Percentiles rank a stretch among this genome's conserved stretches.
Conservation (phyloP, 2,113 vertebrate genomes). For the Limnothrissa miodon region DNA sequence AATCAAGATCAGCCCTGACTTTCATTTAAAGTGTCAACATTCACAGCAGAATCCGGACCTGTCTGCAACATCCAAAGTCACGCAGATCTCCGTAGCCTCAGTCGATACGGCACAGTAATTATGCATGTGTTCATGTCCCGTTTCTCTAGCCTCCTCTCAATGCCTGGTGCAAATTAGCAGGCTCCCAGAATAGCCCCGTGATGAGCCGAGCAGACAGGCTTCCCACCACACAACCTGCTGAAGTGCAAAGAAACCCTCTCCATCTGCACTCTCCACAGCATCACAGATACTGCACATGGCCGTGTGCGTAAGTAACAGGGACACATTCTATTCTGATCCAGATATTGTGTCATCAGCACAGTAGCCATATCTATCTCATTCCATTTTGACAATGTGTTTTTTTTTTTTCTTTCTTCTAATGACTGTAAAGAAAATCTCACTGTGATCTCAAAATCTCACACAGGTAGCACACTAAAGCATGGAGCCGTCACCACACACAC, state of each 20-base stretch:
- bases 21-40: conserved; percentile 27
- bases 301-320: background rate
- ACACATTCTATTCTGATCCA: no score
- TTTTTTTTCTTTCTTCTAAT: background rate
- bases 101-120: no score
- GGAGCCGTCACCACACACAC: background rate
- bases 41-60: conserved; percentile 39
- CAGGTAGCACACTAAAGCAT: background rate
- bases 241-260: background rate
- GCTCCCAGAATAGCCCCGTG: conserved; percentile 56
- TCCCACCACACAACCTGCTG: background rate
- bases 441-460: conserved; percentile 10
- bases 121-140: conserved; percentile 58
- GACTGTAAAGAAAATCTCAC: background rate
- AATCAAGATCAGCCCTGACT: background rate
- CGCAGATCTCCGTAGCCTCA: no score
- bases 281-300: background rate
- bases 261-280: no score
- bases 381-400: background rate
- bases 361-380: background rate
- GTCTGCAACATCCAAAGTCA: conserved; percentile 62
- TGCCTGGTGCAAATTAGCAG: conserved; percentile 66
- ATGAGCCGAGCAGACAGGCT: conserved; percentile 47
- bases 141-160: conserved; percentile 67
- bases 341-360: no score